Percentiles rank a stretch among this genome's conserved stretches.
These are phyloP conservation scores for Tupaia chinensis DNA, from an alignment of 2,113 vertebrate genomes.

Conservation along the genomic window DNA sequence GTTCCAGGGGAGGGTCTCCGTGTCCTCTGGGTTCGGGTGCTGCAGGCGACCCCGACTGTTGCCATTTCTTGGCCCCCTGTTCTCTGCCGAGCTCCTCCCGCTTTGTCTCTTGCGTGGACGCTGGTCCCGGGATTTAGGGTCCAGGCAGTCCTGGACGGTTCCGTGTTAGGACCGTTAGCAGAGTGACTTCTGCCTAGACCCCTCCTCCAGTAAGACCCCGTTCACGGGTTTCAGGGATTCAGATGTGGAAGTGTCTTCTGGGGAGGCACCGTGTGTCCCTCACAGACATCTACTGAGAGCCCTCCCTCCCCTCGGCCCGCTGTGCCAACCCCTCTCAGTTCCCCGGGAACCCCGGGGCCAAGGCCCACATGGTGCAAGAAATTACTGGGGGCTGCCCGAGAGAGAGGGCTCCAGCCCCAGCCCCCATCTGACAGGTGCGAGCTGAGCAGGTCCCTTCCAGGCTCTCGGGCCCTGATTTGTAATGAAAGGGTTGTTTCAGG, in stretches of 20 bases:
- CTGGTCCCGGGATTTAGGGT: neutral
- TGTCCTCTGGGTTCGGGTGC: no score
- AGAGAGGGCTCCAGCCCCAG: neutral
- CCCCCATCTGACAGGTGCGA: neutral
- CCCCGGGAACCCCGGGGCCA: neutral
- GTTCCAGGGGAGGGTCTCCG: neutral
- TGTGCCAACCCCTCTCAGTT: accelerated
- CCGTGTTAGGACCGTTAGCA: neutral
- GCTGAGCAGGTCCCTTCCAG: no score
- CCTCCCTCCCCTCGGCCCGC: accelerated
- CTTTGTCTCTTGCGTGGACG: neutral
- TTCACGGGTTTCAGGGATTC: accelerated
- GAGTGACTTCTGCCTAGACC: neutral
- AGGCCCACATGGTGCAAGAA: neutral
- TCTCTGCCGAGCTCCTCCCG: neutral
- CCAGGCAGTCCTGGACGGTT: neutral
- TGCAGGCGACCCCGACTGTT: no score
- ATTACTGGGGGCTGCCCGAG: accelerated
- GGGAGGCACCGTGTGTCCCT: neutral
- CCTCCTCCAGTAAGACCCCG: neutral
- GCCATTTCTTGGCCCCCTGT: accelerated
- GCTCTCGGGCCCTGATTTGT: neutral
- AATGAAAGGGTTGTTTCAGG: no score
- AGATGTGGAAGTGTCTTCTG: accelerated
- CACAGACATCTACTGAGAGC: accelerated